Evolutionary conservation across 2,888 invertebrate species (phyloP).

Genomic region (Oligia fasciuncula): DNA sequence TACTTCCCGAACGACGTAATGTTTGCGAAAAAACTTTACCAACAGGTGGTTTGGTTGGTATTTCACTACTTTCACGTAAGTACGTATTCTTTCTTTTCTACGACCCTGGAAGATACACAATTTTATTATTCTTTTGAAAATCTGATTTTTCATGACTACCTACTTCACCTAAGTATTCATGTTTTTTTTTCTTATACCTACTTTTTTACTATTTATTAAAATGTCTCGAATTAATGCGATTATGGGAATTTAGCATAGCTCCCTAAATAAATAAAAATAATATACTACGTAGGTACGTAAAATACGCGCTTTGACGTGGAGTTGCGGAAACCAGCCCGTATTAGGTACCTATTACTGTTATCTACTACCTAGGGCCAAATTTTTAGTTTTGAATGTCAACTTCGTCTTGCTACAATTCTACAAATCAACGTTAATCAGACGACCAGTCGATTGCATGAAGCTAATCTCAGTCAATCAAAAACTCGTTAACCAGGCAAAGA

Average conservation of each 20-base stretch:
- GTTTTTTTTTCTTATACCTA: not conserved
- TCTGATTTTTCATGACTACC: not conserved
- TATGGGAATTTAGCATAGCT: not conserved
- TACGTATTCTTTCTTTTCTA: not conserved
- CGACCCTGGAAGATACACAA: not conserved
- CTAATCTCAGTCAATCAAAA: not conserved
- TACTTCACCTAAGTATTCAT: not conserved
- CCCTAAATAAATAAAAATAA: not conserved
- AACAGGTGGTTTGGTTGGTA: conserved; percentile 77
- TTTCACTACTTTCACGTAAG: not conserved
- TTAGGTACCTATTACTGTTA: no score
- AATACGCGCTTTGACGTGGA: no score
- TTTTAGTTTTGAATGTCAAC: not conserved
- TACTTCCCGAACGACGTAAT: conserved; percentile 70
- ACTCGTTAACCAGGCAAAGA: not conserved
- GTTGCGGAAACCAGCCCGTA: no score
- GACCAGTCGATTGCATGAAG: not conserved
- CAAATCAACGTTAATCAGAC: not conserved
- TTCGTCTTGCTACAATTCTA: not conserved
- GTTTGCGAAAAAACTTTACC: conserved; percentile 69
- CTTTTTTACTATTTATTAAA: not conserved
- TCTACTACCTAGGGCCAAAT: no score
- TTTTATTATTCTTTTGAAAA: not conserved
- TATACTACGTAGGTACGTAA: no score
- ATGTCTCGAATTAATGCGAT: not conserved